Conservation (phyloP, 2,888 invertebrate genomes). For the Lasioglossum lativentre region DNA sequence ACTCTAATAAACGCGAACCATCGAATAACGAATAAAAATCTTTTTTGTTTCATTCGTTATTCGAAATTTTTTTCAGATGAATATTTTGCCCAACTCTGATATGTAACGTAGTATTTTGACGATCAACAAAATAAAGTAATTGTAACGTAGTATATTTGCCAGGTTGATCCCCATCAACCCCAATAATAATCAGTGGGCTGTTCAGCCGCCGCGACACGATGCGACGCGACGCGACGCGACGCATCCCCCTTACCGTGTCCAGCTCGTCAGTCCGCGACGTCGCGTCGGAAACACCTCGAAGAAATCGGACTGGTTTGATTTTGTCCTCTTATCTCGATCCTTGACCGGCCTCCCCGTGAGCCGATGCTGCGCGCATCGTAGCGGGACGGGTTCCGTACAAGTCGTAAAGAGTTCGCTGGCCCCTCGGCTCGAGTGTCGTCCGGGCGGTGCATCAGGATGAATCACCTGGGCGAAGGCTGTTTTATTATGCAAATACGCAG, state of each 20-base stretch:
- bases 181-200: background rate
- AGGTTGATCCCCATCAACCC: background rate
- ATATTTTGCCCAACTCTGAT: too few relatives aligned
- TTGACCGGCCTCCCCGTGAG: slow-evolving; percentile 21
- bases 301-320: slow-evolving; percentile 55
- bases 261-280: slow-evolving; percentile 19
- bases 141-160: background rate
- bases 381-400: slow-evolving; percentile 72
- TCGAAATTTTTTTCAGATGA: too few relatives aligned
- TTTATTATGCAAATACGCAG: slow-evolving; percentile 81
- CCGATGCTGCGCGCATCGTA: slow-evolving; percentile 46
- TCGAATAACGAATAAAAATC: too few relatives aligned
- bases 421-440: slow-evolving; percentile 70
- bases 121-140: too few relatives aligned
- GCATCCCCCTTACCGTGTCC: background rate
- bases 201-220: background rate
- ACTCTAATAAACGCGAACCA: too few relatives aligned
- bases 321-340: slow-evolving; percentile 47
- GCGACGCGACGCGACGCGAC: background rate
- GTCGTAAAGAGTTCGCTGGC: slow-evolving; percentile 78
- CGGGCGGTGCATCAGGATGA: slow-evolving; percentile 74
- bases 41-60: too few relatives aligned
- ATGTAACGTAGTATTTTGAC: too few relatives aligned
- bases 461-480: slow-evolving; percentile 77
- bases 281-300: slow-evolving; percentile 35